Base-by-base conservation (phyloP, 2,113 vertebrate genomes). In the Boulengerochromis microlepis region DNA sequence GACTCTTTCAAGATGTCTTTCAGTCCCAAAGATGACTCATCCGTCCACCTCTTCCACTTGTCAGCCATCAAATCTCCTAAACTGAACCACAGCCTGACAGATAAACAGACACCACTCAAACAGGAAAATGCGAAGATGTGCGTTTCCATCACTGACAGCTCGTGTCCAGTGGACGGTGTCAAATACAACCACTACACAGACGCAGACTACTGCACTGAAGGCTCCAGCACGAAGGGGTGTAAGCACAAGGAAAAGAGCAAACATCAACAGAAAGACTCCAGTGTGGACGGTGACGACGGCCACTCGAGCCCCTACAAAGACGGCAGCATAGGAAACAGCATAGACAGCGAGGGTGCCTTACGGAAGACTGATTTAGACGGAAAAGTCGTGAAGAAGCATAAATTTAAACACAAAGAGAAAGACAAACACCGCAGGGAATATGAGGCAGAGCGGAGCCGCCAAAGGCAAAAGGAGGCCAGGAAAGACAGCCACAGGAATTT, bases 201-300 rank as follows among this genome's bases (percentile, higher is more conserved):
- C 3, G 88, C 97, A 11, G 98, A 99, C 80, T 98, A 97, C 91
- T 96, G 97, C 33, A 96, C 97, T 3, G 99, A 99, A 95, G 97
- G 97, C 92, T 98, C 97, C 83, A 99, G 97, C 95, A 97, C 97
- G 82, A 99, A 98, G 82, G 97, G 97, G 64, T 98, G 96, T 42
- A 99, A 99, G 90, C 98, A 98, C 96, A 99, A 98, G 94, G 98
- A 99, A 84, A 99, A 99, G 95, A 99, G 95, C 95, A 99, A 99
- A 81, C 98, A 99, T 81, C 97, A 97, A 87, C 98, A 98, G 86
- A 99, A 98, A 90, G 99, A 99, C 84, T 94, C 97, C 40, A 94
- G 96, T 19, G 90, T 96, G 80, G 98, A 99, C 13, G 97, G 96
- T 57, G 97, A 97, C 52, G 97, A 97, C 81, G 97, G 98, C 33